Evolutionary conservation across 30 jellyfish, hydroid and myxozoan genomes (phyloP), one percentile per base, ranked within the genome.

Genomic region (Aurelia sp.): DNA sequence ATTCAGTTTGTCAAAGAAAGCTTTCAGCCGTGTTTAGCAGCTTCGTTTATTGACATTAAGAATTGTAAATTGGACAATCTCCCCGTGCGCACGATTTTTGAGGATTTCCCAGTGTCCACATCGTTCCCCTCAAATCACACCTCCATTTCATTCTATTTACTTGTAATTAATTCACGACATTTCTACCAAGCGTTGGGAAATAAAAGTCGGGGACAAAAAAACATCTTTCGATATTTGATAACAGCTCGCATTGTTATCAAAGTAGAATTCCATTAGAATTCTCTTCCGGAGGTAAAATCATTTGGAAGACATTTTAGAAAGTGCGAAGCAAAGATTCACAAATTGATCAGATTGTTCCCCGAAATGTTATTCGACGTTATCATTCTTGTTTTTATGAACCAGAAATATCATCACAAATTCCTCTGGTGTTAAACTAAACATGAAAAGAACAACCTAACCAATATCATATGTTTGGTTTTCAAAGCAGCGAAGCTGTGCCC

Each of bases 1-100:
- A 38, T 41, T 63, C 89, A 63, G 73, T 53, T 19, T 78, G 78
- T 77, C 88, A 77, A 63, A 78, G 72, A 78, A 53, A 53, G 80
- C 89, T 78, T 78, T 78, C 80, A 78, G 61, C 76, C 76, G 67
- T 63, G 73, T 10, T 78, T 62, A 19, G 52, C 22, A 62, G 30
- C 57, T 20, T 48, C 60, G 27, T 50, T 62, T 78, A 57, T 64
- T 62, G 89, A 78, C 80, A 57, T 33, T 78, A 5, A 8, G 13
- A 44, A 44, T 44, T 44, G 55, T 44, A 16, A 44, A 44, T 44
- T 44, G 9, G 9, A 44, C 55, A 44, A 44, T 44, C 55, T 44
- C 55, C 55, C 55, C 15, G 50, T 1, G 50, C 50, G 55, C 55
- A 44, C 55, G 55, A 44, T 44, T 44, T 44, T 44, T 44, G 55